Evolutionary conservation across 2,888 invertebrate genomes (phyloP).

Genomic region (Lepidonotus clava): DNA sequence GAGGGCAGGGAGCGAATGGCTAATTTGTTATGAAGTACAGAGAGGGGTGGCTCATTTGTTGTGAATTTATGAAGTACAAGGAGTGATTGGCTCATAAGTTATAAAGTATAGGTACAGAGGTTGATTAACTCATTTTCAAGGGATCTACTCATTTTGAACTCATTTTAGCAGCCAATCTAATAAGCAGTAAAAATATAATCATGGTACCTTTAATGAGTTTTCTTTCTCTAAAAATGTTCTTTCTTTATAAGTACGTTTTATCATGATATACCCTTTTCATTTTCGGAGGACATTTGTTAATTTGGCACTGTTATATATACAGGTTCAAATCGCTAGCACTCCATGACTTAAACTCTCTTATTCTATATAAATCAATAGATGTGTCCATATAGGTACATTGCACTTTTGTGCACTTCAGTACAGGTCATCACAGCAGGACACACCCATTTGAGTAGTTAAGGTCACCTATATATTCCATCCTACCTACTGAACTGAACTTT

Average conservation of each 20-base stretch:
- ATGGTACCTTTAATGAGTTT: neutral
- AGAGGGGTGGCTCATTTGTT: neutral
- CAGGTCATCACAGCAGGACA: too few species aligned
- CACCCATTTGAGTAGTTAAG: too few species aligned
- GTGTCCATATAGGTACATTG: too few species aligned
- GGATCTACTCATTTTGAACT: neutral
- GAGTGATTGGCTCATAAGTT: neutral
- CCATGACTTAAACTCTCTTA: too few species aligned
- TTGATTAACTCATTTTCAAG: neutral
- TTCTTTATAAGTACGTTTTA: neutral
- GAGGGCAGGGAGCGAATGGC: neutral
- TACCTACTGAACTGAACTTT: too few species aligned
- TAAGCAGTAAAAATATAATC: too few species aligned
- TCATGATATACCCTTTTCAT: neutral
- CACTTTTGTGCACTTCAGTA: too few species aligned
- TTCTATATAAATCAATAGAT: too few species aligned
- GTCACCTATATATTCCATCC: too few species aligned
- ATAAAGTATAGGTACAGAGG: neutral
- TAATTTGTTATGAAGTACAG: neutral
- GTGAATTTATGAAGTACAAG: neutral
- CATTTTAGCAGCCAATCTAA: too few species aligned
- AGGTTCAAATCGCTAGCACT: too few species aligned
- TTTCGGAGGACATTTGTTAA: neutral
- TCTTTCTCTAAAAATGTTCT: neutral
- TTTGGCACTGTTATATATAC: too few species aligned